Percentiles rank a stretch among this genome's conserved stretches.
These are phyloP conservation scores for Drosophila persimilis DNA, from an alignment of 1,140 invertebrate genomes.

Conservation along the genomic window DNA sequence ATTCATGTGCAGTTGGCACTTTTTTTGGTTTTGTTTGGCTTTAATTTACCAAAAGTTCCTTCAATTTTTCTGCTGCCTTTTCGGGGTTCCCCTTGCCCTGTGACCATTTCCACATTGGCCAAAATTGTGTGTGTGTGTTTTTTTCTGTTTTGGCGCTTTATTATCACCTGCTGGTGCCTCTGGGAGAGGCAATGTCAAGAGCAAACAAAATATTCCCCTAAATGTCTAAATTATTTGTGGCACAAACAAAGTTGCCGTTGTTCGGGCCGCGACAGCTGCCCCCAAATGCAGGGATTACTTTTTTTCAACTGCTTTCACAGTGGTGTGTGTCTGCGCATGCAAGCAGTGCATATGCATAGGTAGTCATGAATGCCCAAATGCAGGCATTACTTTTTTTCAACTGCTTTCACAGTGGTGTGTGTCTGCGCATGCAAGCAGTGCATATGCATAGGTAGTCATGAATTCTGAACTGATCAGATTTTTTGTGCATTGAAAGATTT, in stretches of 20 bases:
- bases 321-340: background rate
- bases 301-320: background rate
- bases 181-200: conserved; percentile 4
- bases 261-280: conserved; percentile 26
- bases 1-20: conserved; percentile 56
- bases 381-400: conserved; percentile 7
- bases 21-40: conserved; percentile 44
- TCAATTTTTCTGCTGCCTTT: conserved; percentile 8
- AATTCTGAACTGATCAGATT: too few relatives aligned
- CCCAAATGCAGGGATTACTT: conserved; percentile 20
- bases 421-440: background rate
- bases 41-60: conserved; percentile 39
- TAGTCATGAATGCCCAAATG: background rate
- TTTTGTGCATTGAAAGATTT: too few relatives aligned
- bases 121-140: background rate
- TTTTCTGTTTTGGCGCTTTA: conserved; percentile 17
- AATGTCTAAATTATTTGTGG: conserved; percentile 67
- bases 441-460: background rate
- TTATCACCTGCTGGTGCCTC: conserved; percentile 23
- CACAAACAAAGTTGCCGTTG: conserved; percentile 44
- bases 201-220: conserved; percentile 30
- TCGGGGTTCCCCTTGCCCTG: too few relatives aligned
- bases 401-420: background rate
- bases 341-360: conserved; percentile 4
- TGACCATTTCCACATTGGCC: background rate